Evolutionary conservation across 1,140 invertebrate genomes (phyloP).

Genomic region (Schlechtendalia chinensis): DNA sequence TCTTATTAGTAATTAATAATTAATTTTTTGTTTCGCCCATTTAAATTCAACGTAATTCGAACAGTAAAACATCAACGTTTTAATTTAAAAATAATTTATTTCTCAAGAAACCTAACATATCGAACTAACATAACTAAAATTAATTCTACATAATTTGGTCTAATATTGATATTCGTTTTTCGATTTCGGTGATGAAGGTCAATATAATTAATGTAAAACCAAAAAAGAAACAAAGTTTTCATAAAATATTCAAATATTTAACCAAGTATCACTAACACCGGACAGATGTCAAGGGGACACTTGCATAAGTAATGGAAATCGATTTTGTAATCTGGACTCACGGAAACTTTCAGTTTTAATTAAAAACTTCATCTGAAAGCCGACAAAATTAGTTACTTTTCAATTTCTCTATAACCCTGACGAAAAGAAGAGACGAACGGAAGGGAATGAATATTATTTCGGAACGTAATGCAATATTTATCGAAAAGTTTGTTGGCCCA

Average conservation of each 20-base stretch:
- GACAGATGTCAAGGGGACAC: conserved; percentile 40
- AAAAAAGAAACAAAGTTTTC: conserved; percentile 42
- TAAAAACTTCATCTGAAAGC: conserved; percentile 45
- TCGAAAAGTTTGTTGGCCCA: conserved; percentile 36
- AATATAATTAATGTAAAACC: conserved; percentile 44
- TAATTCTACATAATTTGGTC: background rate
- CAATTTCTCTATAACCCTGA: conserved; percentile 23
- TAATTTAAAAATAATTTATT: too few species aligned
- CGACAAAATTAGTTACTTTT: conserved; percentile 40
- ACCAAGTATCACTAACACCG: conserved; percentile 42
- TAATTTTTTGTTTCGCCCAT: too few species aligned
- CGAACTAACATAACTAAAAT: too few species aligned
- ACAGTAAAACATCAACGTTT: too few species aligned
- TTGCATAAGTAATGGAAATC: conserved; percentile 48
- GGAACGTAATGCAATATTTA: conserved; percentile 45
- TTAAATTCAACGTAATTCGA: too few species aligned
- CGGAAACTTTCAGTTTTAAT: conserved; percentile 48
- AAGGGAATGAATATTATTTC: conserved; percentile 42
- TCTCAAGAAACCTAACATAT: background rate
- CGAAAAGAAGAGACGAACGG: background rate
- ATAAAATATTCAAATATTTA: conserved; percentile 48
- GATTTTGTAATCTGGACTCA: conserved; percentile 47
- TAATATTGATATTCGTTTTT: background rate
- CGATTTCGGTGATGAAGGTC: background rate
- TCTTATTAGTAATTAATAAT: too few species aligned